Percentiles rank a stretch among this genome's conserved stretches.
phyloP scores from a whole-genome alignment of 2,113 vertebrate genomes.

The Ictalurus punctatus region DNA sequence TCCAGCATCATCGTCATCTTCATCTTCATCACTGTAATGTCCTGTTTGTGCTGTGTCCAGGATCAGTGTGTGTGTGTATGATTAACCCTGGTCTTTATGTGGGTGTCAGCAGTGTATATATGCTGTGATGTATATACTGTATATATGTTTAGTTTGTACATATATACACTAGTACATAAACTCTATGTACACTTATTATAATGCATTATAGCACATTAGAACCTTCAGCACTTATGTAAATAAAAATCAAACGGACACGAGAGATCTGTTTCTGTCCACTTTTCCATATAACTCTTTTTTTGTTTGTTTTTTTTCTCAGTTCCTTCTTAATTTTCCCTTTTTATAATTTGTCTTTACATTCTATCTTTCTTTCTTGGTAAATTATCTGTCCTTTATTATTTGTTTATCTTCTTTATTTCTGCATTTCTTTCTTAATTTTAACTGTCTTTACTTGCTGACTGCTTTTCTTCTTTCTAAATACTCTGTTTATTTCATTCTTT shows the following conservation, averaged over 20 bases:
- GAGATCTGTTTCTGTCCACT: not conserved
- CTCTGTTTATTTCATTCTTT: not conserved
- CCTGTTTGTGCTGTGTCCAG: constrained; percentile 58
- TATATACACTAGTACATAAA: constrained; percentile 69
- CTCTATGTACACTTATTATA: constrained; percentile 56
- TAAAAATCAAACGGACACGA: not conserved
- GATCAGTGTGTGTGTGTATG: constrained; percentile 38
- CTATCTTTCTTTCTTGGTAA: not conserved
- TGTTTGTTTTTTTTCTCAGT: not conserved
- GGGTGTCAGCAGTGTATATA: constrained; percentile 62
- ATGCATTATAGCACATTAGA: constrained; percentile 13
- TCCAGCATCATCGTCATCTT: constrained; percentile 57
- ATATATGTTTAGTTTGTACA: constrained; percentile 75
- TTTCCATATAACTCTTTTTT: not conserved
- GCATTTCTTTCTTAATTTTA: not conserved
- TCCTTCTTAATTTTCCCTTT: not conserved
- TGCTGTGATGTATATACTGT: constrained; percentile 69
- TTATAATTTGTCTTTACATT: not conserved
- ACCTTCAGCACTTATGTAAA: not conserved
- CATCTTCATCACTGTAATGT: constrained; percentile 29
- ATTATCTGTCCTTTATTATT: not conserved
- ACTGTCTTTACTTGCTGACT: not conserved
- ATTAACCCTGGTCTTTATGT: constrained; percentile 52
- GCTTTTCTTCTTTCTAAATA: not conserved
- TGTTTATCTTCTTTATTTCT: not conserved